Base-by-base conservation (phyloP, 1,140 invertebrate species). In the Aphelinus certus region DNA sequence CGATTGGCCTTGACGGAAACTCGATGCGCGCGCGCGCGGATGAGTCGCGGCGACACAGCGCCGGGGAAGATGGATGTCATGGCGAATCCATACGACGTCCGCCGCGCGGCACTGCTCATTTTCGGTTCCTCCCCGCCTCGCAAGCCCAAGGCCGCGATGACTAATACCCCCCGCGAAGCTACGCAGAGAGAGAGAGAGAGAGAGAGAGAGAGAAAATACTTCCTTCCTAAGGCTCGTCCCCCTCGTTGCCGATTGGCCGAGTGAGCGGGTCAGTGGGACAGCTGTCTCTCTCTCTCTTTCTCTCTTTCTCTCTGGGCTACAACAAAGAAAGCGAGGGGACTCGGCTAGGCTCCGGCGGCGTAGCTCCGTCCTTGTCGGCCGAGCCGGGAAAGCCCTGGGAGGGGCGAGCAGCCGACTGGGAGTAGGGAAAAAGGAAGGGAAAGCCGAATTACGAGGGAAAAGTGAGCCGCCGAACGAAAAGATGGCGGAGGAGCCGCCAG, bases 231-330 rank as follows among this genome's bases (percentile, higher is more conserved):
- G 55, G 48, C 9, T 48, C 66, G 66, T 63, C 73, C 60, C 73
- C 73, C 58, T 47, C 9, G 42, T 6, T 60, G 47, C 63, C 56
- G 61, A 75, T 75, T 75, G 73, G 75, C 67, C 75, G 68, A 49
- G 61, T 10, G 56, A 51, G 57, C 71, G 67, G 57, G 64, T 75
- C 73, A 75, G 73, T 75, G 73, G 73, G 73, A 71, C 73, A 75
- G 67, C 7, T 26, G 57, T 49, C 70, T 53, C 64, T 45, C 48
- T 51, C 5, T 57, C 66, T 47, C 71, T 56, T 73, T 47, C 43
- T 46, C 63, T 47, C 64, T 62, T 10, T n/a, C 51, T 10, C 45
- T n/a, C n/a, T 26, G 26, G 63, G 63, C 64, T 63, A 43, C 45
- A 45, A 63, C 61, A 63, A 63, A 65, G 63, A 51, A 65, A 53